These are phyloP conservation scores for Mimachlamys varia DNA, from an alignment of 2,888 invertebrate genomes.

Conservation along the genomic window DNA sequence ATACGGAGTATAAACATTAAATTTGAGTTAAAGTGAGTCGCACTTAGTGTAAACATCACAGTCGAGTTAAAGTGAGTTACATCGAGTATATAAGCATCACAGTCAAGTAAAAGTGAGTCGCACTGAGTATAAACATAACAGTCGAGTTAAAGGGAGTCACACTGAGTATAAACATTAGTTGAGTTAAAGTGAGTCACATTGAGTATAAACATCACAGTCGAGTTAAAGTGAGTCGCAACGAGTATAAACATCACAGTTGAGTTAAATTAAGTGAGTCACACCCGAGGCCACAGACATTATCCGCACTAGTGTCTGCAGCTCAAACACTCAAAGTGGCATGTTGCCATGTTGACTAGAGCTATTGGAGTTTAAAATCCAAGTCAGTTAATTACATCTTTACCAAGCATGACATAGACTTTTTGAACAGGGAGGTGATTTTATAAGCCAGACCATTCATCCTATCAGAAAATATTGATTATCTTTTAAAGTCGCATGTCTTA, in stretches of 20 bases:
- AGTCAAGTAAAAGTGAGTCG: no score
- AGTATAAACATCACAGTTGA: background rate
- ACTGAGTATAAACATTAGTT: no score
- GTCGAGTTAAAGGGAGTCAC: no score
- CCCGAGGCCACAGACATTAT: background rate
- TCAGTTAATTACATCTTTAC: background rate
- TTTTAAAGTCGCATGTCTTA: background rate
- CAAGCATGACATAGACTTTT: background rate
- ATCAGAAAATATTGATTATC: background rate
- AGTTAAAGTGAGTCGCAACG: background rate
- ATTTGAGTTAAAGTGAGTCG: no score
- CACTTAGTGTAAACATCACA: no score
- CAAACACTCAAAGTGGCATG: background rate
- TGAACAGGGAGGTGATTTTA: background rate
- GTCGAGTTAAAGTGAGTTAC: no score
- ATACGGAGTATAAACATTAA: no score
- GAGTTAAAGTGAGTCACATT: no score
- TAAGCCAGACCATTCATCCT: background rate
- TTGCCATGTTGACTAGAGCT: background rate
- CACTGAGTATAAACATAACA: no score
- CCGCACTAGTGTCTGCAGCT: background rate
- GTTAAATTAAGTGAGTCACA: background rate
- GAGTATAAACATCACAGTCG: no score
- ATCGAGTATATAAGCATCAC: no score
- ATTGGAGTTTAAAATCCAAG: background rate